Evolutionary conservation across 2,113 vertebrate genomes (phyloP), one percentile per base, ranked within the genome.

Genomic region (Pelvicachromis taeniatus): DNA sequence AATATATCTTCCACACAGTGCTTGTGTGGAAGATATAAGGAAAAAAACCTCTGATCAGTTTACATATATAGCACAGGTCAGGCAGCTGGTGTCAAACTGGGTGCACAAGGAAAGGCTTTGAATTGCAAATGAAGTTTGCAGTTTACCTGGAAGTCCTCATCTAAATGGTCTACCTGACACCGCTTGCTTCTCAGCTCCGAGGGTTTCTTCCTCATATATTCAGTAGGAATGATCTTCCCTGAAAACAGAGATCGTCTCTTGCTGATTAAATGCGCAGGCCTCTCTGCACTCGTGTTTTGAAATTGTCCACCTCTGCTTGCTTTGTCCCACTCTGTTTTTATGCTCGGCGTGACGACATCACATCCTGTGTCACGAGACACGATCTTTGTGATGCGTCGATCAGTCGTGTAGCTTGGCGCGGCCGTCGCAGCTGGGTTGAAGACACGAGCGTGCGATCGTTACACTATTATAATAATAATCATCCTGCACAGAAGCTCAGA

Each of bases 101-200:
- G 21, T 10, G 9, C 63, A 23, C 63, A 16, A 42, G 0, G 4
- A 9, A 68, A 42, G n/a, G n/a, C 23, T 68, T 23, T 42, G n/a
- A 68, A 68, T 42, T 68, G 38, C 42, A 68, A 68, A 68, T 40
- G 14, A 70, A 70, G 13, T 70, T 70, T 70, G 21, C 65, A 70
- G 21, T 16, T 70, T 70, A 40, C 26, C 13, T 45, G 21, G 35
- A 42, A 42, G 31, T 6, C 38, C 8, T 38, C 65, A 45, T 45
- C n/a, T 42, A 70, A 45, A 23, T 70, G 21, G 63, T 42, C 63
- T 68, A 42, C 38, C 63, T 70, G 38, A 70, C 12, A 4, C 65
- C 26, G 65, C 40, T 65, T 65, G 19, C 33, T 23, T 26, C 42
- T 12, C 23, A 26, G 68, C 23, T 75, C 42, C 0, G 1, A 31